Evolutionary conservation across 1,140 invertebrate species (phyloP).

Genomic region (Drosophila pruinosa): DNA sequence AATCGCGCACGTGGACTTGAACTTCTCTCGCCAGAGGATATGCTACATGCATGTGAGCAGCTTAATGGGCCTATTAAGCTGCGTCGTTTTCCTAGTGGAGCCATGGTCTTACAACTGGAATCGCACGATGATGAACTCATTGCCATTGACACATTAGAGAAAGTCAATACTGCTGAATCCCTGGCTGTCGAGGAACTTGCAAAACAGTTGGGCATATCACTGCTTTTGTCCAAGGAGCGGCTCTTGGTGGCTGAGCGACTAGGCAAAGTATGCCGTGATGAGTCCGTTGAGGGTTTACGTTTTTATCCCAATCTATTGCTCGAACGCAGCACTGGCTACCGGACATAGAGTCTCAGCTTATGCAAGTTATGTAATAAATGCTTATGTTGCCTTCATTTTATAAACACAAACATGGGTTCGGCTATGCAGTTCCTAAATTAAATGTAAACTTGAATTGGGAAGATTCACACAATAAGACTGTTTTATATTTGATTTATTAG

Average conservation of each 20-base stretch:
- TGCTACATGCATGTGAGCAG: slow-evolving; percentile 94
- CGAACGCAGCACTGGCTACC: slow-evolving; percentile 26
- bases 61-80: slow-evolving; percentile 90
- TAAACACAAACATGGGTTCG: background rate
- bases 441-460: slow-evolving; percentile 6
- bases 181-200: slow-evolving; percentile 94
- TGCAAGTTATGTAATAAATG: slow-evolving; percentile 7
- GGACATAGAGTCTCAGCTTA: background rate
- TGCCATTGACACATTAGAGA: slow-evolving; percentile 87
- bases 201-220: slow-evolving; percentile 90
- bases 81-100: slow-evolving; percentile 94
- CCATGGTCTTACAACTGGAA: slow-evolving; percentile 93
- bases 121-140: slow-evolving; percentile 91
- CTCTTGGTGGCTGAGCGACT: slow-evolving; percentile 92
- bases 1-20: slow-evolving; percentile 95
- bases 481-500: slow-evolving; percentile 52
- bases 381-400: background rate
- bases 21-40: slow-evolving; percentile 96
- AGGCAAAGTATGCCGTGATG: slow-evolving; percentile 95
- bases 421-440: slow-evolving; percentile 1
- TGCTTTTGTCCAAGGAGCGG: slow-evolving; percentile 94
- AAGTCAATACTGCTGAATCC: slow-evolving; percentile 89
- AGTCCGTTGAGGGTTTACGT: slow-evolving; percentile 94
- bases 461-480: slow-evolving; percentile 46
- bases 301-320: slow-evolving; percentile 96